Base-by-base conservation (phyloP, 2,888 invertebrate genomes). In the Meliscaeva auricollis region DNA sequence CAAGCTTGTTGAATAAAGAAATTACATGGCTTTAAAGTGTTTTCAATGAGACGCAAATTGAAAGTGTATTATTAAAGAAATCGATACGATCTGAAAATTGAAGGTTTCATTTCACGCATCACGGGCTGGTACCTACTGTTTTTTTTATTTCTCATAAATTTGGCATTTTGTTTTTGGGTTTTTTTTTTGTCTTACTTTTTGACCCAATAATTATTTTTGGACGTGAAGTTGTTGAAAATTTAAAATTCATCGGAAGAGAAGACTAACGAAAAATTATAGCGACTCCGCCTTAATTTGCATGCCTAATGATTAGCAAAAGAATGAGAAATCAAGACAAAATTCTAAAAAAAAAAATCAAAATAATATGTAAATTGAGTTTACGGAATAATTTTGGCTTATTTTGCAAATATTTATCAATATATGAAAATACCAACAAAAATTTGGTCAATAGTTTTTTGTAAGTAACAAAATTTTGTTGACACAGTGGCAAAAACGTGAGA, bases 141-240 rank as follows among this genome's bases (percentile, higher is more conserved):
- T 50, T 44, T 38, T 11, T 46, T 77, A 9, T 3, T 9, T 38
- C 38, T 26, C 26, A 26, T 26, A 30, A n/a, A 72, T 30, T 52
- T 52, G 0, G 9, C 22, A 11, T 50, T 50, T 32, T 9, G 44
- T 26, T 26, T 26, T 26, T 26, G 26, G 26, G 2, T 50, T 41
- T 46, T 32, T 3, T 32, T 35, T 26, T 13, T 22, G 8, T 48
- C 17, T 41, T 48, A 20, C n/a, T n/a, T 41, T 46, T 60, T 81
- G 85, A 81, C 85, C 85, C 70, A 85, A 69, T 85, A 81, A 85
- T 85, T 81, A 85, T 52, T 9, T 48, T 41, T 54, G 58, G n/a
- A 70, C 11, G 20, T 70, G 11, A 46, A 13, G 26, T 30, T 26
- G 66, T 48, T 11, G 35, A 70, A 82, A 70, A 44, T 76, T 50